A percentile compares a stretch with the other conserved stretches of the same genome.
phyloP scores from a whole-genome alignment of 1,140 invertebrate species.

The Dryas iulia region DNA sequence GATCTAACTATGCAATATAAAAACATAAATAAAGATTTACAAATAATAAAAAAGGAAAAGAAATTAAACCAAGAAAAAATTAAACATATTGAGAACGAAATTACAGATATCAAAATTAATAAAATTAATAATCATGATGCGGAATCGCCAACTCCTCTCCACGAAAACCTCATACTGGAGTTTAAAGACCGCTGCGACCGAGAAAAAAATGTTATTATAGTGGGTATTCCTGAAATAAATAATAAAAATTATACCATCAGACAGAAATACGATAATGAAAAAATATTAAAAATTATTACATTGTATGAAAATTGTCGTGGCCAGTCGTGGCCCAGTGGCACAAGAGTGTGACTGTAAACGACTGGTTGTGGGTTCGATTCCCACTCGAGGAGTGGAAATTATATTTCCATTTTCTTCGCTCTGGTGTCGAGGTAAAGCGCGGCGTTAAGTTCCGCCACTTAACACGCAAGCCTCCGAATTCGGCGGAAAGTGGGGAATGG shows the following conservation, averaged over 20 bases:
- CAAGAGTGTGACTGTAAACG: too few relatives aligned
- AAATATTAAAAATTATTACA: too few relatives aligned
- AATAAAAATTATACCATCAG: too few relatives aligned
- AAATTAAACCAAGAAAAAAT: slow-evolving; percentile 2
- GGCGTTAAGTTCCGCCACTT: too few relatives aligned
- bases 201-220: background rate
- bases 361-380: too few relatives aligned
- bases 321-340: too few relatives aligned
- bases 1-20: background rate
- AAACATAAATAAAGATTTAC: background rate
- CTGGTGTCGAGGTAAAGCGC: too few relatives aligned
- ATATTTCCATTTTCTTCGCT: too few relatives aligned
- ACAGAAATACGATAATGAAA: too few relatives aligned
- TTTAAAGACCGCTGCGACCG: background rate
- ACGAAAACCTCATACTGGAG: slow-evolving; percentile 8
- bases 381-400: too few relatives aligned
- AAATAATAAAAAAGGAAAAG: background rate
- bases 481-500: too few relatives aligned
- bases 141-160: background rate
- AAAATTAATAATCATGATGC: background rate
- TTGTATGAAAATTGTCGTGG: background rate
- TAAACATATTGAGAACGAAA: background rate
- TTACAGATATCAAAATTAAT: background rate
- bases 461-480: too few relatives aligned
- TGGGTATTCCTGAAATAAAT: background rate